Percentiles rank a stretch among this genome's conserved stretches.
Evolutionary conservation across 2,113 vertebrate species (phyloP).

Genomic region (Aspiorhynchus laticeps): DNA sequence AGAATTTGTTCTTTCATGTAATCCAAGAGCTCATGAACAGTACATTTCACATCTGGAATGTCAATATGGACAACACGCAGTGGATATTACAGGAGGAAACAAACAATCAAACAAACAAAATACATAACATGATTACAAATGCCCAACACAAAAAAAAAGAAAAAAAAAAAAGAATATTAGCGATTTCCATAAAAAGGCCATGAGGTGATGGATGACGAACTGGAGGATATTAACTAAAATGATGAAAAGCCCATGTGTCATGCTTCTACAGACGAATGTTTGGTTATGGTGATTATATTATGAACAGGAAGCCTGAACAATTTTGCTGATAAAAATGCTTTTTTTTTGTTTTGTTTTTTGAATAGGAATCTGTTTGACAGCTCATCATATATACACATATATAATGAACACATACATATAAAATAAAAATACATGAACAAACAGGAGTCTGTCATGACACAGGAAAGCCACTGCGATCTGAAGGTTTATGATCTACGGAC

Average conservation of each 20-base stretch:
- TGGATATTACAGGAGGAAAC: not conserved
- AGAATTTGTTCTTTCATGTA: slow-evolving; percentile 2
- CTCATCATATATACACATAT: not conserved
- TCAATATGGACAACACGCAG: not conserved
- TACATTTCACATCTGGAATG: not conserved
- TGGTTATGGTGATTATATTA: not conserved
- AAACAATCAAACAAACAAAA: not conserved
- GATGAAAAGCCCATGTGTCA: not conserved
- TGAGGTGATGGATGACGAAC: not conserved
- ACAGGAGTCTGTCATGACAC: not conserved
- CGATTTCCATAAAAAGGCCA: not conserved
- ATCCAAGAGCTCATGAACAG: not conserved
- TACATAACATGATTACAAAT: not conserved
- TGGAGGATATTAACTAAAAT: not conserved
- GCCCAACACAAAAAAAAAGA: too few species aligned
- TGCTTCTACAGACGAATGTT: not conserved
- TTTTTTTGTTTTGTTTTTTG: not conserved
- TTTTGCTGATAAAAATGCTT: not conserved
- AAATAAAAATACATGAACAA: not conserved
- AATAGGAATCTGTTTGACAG: not conserved
- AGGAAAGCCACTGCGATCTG: slow-evolving; percentile 19
- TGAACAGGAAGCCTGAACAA: not conserved
- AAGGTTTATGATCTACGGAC: slow-evolving; percentile 1
- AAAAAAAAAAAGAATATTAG: not conserved
- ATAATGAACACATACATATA: not conserved